A percentile compares a stretch with the other conserved stretches of the same genome.
Evolutionary conservation across 2,797 vertebrate species (phyloP).

Genomic region (Heterohyrax brucei): DNA sequence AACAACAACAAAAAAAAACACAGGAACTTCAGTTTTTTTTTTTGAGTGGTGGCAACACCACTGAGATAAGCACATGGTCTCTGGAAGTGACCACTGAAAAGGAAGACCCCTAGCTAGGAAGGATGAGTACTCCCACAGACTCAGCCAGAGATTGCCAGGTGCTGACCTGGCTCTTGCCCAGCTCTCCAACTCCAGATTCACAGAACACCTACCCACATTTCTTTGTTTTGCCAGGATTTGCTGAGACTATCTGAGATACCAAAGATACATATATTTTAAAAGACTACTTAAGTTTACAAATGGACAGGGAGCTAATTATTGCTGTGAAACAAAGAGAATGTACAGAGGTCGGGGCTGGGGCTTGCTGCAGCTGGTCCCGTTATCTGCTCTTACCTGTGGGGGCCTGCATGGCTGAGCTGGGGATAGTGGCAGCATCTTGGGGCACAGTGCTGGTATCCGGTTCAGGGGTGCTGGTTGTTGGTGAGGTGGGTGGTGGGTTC

Average conservation of each 20-base stretch:
- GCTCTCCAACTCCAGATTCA: slow-evolving; percentile 24
- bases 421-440: slow-evolving; percentile 98
- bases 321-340: slow-evolving; percentile 39
- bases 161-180: neutral
- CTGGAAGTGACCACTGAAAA: slow-evolving; percentile 34
- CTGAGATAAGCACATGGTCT: neutral
- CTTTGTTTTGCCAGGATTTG: slow-evolving; percentile 61
- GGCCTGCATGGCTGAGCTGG: slow-evolving; percentile 98
- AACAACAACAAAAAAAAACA: neutral
- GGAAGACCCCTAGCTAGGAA: neutral
- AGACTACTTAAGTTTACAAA: slow-evolving; percentile 62
- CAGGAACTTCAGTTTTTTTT: neutral
- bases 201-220: slow-evolving; percentile 17
- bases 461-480: slow-evolving; percentile 98
- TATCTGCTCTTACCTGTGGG: slow-evolving; percentile 95
- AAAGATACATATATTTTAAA: slow-evolving; percentile 18
- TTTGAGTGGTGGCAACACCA: neutral
- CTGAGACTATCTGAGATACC: slow-evolving; percentile 63
- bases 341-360: neutral
- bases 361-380: slow-evolving; percentile 6
- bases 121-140: neutral
- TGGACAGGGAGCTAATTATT: slow-evolving; percentile 25
- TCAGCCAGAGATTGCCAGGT: neutral
- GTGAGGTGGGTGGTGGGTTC: slow-evolving; percentile 97
- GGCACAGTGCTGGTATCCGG: slow-evolving; percentile 99